A percentile compares a stretch with the other conserved stretches of the same genome.
These are phyloP conservation scores for Tenualosa thibaudeaui DNA, from an alignment of 2,797 vertebrate genomes.

Conservation along the genomic window DNA sequence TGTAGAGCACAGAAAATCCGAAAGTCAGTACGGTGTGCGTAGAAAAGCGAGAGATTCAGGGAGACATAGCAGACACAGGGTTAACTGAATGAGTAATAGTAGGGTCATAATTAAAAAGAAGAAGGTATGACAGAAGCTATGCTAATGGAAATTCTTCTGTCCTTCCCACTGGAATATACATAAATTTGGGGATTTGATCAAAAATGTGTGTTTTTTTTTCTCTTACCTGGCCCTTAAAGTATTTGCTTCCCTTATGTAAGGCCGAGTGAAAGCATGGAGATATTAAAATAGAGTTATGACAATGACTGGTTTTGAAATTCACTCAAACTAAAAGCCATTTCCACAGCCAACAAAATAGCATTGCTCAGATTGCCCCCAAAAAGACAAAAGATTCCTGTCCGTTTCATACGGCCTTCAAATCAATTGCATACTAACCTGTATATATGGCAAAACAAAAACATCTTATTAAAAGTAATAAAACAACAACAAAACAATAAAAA, in stretches of 20 bases:
- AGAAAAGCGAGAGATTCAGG: not conserved
- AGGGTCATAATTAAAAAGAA: constrained; percentile 60
- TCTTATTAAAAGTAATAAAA: not conserved
- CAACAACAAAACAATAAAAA: too few species aligned
- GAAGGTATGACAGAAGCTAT: constrained; percentile 53
- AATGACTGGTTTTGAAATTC: not conserved
- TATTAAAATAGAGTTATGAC: constrained; percentile 14
- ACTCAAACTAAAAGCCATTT: not conserved
- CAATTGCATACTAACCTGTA: not conserved
- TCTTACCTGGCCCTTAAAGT: constrained; percentile 52
- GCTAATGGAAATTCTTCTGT: constrained; percentile 71
- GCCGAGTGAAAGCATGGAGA: constrained; percentile 45
- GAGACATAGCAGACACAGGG: constrained; percentile 35
- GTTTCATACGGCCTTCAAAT: not conserved
- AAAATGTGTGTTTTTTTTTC: constrained; percentile 64
- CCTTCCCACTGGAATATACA: constrained; percentile 57
- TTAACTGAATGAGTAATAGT: constrained; percentile 47
- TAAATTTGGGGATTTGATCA: constrained; percentile 77
- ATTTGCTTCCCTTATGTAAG: constrained; percentile 62
- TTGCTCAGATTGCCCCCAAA: not conserved
- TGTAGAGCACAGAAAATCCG: not conserved
- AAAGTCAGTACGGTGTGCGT: not conserved
- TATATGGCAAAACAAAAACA: not conserved
- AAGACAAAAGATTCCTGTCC: not conserved
- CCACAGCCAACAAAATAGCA: not conserved